Conservation (phyloP, 2,888 invertebrate genomes). For the Brenthis hecate region DNA sequence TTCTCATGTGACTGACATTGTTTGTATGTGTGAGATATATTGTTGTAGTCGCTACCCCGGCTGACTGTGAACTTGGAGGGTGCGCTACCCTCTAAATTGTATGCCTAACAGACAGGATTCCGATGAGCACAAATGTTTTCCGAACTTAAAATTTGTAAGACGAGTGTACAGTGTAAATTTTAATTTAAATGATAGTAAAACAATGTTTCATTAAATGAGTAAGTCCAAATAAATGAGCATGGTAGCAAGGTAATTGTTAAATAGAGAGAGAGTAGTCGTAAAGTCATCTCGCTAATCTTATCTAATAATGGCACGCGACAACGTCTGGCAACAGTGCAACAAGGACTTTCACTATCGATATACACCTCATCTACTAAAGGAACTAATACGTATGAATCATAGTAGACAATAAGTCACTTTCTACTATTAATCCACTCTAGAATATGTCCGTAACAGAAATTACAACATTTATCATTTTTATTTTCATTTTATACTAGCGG, state of each 20-base stretch:
- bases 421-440: slow-evolving; percentile 18
- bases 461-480: background rate
- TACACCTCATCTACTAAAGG: slow-evolving; percentile 29
- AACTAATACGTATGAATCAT: slow-evolving; percentile 47
- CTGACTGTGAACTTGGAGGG: slow-evolving; percentile 78
- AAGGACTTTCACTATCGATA: slow-evolving; percentile 64
- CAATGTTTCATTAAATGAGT: background rate
- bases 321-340: slow-evolving; percentile 36
- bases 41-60: slow-evolving; percentile 56
- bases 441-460: background rate
- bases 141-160: background rate
- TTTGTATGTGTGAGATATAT: slow-evolving; percentile 50
- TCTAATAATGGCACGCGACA: slow-evolving; percentile 48
- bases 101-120: slow-evolving; percentile 25
- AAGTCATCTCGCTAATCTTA: slow-evolving; percentile 42
- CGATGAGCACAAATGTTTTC: slow-evolving; percentile 17
- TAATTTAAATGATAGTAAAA: slow-evolving; percentile 1
- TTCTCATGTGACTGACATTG: slow-evolving; percentile 43
- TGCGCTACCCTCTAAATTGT: slow-evolving; percentile 68
- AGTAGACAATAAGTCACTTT: slow-evolving; percentile 29
- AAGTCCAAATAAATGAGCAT: slow-evolving; percentile 1
- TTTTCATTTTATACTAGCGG: too few species aligned
- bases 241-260: slow-evolving; percentile 29
- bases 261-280: slow-evolving; percentile 40
- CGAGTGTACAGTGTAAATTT: background rate